Evolutionary conservation across 2,113 vertebrate genomes (phyloP).

Genomic region (Tamias sibiricus): DNA sequence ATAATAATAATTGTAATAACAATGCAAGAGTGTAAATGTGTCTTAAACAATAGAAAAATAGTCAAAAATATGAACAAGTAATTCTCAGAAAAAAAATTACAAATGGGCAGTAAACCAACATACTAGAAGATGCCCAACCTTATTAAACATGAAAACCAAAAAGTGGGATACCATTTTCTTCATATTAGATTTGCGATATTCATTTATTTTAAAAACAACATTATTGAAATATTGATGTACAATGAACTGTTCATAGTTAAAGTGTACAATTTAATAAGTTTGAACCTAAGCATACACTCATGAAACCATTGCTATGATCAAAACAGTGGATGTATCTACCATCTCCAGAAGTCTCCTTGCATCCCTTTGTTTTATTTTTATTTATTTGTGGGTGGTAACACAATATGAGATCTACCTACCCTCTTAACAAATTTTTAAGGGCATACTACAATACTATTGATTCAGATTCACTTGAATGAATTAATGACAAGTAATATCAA

Average conservation of each 20-base stretch:
- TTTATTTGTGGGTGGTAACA: background rate
- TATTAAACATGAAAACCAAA: background rate
- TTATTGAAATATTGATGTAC: background rate
- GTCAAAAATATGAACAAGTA: background rate
- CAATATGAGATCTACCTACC: background rate
- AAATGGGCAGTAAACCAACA: background rate
- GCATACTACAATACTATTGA: background rate
- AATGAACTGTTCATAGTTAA: background rate
- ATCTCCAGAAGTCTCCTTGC: background rate
- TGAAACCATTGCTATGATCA: background rate
- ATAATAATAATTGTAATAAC: background rate
- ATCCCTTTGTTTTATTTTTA: background rate
- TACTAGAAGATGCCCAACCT: background rate
- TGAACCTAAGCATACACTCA: background rate
- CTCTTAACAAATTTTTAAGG: background rate
- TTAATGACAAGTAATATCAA: no score
- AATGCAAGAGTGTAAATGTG: background rate
- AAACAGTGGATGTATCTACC: no score
- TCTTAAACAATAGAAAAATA: background rate
- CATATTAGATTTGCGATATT: background rate
- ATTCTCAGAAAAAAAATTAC: slow-evolving; percentile 45
- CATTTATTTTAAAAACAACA: background rate
- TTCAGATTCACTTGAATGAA: background rate
- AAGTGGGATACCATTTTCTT: background rate
- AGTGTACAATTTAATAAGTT: background rate